phyloP scores from a whole-genome alignment of 2,888 invertebrate genomes.

The Sicus ferrugineus region DNA sequence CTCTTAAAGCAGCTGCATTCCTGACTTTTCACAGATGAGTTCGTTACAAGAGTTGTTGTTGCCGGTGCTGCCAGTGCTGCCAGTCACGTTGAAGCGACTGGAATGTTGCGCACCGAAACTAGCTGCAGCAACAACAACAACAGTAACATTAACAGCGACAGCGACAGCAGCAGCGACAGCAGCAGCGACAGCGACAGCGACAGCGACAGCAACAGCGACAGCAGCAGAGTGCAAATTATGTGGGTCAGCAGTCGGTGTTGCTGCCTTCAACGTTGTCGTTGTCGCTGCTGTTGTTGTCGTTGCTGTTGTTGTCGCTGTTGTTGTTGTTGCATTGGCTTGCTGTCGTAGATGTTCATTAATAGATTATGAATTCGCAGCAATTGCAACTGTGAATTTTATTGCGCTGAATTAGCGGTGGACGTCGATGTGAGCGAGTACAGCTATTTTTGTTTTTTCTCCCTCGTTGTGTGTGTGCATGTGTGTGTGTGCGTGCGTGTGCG shows the following conservation, averaged over 20 bases:
- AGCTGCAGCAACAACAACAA: constrained; percentile 1
- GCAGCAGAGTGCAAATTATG: constrained; percentile 29
- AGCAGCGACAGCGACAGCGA: constrained; percentile 31
- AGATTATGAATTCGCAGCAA: background rate
- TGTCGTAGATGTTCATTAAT: constrained; percentile 21
- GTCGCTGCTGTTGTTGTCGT: constrained; percentile 10
- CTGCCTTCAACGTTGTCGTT: constrained; percentile 9
- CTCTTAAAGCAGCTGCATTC: too few relatives aligned
- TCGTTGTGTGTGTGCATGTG: background rate
- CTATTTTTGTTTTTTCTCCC: background rate
- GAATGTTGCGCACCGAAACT: constrained; percentile 4
- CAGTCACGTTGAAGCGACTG: background rate
- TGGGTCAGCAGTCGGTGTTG: constrained; percentile 39
- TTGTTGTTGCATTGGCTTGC: background rate
- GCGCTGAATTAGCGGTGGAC: background rate
- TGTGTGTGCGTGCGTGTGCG: background rate
- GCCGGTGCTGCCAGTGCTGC: background rate
- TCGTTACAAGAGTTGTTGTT: background rate
- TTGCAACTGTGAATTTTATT: constrained; percentile 17
- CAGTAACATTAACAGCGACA: too few relatives aligned
- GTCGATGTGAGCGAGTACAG: background rate
- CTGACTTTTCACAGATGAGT: background rate
- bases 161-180: background rate
- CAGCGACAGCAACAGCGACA: constrained; percentile 19
- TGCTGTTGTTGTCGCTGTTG: constrained; percentile 13